A percentile compares a stretch with the other conserved stretches of the same genome.
These are phyloP conservation scores for Brachionus rubens DNA, from an alignment of 1,140 invertebrate species.

Conservation along the genomic window DNA sequence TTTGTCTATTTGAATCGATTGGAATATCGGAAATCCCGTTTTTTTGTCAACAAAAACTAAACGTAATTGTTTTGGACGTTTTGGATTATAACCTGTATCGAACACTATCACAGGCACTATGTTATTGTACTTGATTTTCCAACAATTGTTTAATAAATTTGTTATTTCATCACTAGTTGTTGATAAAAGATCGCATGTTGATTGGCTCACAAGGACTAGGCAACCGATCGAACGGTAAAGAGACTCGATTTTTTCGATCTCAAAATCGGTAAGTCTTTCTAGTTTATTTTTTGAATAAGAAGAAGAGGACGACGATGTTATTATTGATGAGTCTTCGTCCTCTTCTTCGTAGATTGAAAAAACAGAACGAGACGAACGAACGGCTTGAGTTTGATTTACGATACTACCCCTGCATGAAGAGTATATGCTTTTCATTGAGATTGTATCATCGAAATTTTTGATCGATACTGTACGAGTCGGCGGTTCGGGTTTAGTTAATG, in stretches of 20 bases:
- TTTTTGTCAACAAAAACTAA: background rate
- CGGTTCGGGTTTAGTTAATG: background rate
- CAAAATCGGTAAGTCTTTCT: background rate
- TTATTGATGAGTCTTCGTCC: background rate
- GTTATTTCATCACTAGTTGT: constrained; percentile 18
- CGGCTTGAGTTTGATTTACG: background rate
- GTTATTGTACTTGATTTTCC: background rate
- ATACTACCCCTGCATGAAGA: background rate
- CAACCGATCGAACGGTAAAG: constrained; percentile 11
- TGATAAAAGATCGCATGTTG: background rate
- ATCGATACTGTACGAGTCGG: background rate
- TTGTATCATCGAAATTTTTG: background rate
- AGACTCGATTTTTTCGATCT: constrained; percentile 6
- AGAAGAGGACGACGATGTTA: background rate
- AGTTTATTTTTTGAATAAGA: background rate
- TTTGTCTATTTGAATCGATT: background rate
- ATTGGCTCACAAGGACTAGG: background rate
- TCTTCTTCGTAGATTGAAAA: constrained; percentile 29
- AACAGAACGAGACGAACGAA: background rate
- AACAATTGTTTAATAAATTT: constrained; percentile 4
- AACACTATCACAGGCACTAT: background rate
- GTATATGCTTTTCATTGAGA: constrained; percentile 1
- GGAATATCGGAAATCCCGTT: background rate
- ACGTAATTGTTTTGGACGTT: background rate
- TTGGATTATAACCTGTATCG: constrained; percentile 21